Base-by-base conservation (phyloP, 2,113 vertebrate species). In the Cavia porcellus region DNA sequence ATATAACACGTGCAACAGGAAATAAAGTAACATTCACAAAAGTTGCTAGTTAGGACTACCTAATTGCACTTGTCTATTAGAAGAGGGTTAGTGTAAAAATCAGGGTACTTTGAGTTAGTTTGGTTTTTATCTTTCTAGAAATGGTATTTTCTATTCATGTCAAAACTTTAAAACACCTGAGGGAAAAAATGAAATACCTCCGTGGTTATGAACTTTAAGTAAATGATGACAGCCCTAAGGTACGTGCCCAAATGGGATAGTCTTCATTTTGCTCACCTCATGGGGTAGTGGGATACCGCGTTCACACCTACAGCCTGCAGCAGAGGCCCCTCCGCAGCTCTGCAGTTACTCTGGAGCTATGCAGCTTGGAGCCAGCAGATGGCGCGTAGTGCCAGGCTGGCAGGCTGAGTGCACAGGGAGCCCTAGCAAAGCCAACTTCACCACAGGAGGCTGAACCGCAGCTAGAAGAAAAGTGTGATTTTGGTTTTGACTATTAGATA, bases 301-400 rank as follows among this genome's bases (percentile, higher is more conserved):
- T 68, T 55, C 68, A 22, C 0, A 11, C 70, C 62, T 25, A 7
- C 66, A 66, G 10, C 28, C 32, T 52, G 52, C 8, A 81, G 80
- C 55, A 38, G 35, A 47, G 68, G 17, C 42, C 64, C 50, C 11
- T 0, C 0, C 11, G 87, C 1, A 0, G 64, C 25, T 66, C 61
- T 5, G 68, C 20, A 25, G 74, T 61, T 17, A 42, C 83, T 62
- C 68, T 6, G n/a, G 52, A 68, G 96, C 85, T 61, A 86, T 90
- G 24, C 66, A 77, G 66, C 12, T 2, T 52, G 4, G 3, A n/a
- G 45, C 97, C 98, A 97, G 95, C 90, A 98, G 98, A 62, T 96
- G 98, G 98, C 97, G 77, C 47, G 52, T 95, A 90, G 87, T 2
- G 30, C 88, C 97, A 95, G 94, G 74, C 35, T 93, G 89, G 30